Percentiles rank a stretch among this genome's conserved stretches.
These are phyloP conservation scores for Leucophenga varia DNA, from an alignment of 1,140 invertebrate species.

Conservation along the genomic window DNA sequence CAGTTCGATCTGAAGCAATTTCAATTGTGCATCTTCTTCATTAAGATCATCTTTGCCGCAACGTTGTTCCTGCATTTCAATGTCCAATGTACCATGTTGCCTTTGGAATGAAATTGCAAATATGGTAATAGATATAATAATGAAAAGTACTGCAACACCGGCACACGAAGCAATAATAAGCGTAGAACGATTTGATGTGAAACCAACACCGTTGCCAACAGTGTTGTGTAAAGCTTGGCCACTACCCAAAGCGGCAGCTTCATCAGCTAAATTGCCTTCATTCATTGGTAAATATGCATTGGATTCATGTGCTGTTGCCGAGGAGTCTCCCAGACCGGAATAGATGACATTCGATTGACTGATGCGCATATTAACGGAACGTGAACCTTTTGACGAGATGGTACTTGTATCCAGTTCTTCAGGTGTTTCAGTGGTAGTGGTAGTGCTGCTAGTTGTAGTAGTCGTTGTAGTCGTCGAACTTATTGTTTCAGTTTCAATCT, in stretches of 20 bases:
- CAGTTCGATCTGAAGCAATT: constrained; percentile 43
- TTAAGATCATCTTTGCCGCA: constrained; percentile 44
- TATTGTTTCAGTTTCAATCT: neutral
- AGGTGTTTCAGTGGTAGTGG: too few species aligned
- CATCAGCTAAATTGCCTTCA: constrained; percentile 44
- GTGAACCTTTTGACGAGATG: too few species aligned
- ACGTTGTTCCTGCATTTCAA: constrained; percentile 50
- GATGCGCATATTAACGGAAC: constrained; percentile 1
- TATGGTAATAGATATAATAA: constrained; percentile 37
- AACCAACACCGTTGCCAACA: constrained; percentile 5
- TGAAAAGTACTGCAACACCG: constrained; percentile 40
- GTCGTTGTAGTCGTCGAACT: too few species aligned
- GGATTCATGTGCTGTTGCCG: too few species aligned
- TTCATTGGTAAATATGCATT: too few species aligned
- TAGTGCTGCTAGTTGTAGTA: too few species aligned
- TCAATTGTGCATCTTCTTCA: constrained; percentile 46
- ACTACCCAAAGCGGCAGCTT: constrained; percentile 23
- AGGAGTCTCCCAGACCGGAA: too few species aligned
- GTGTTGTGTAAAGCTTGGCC: constrained; percentile 16
- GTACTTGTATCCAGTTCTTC: too few species aligned
- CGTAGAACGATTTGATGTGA: constrained; percentile 32
- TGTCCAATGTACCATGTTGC: constrained; percentile 45
- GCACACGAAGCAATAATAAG: constrained; percentile 43
- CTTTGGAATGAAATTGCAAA: constrained; percentile 47
- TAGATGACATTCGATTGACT: too few species aligned